Percentiles rank a stretch among this genome's conserved stretches.
These are phyloP conservation scores for Hoplias malabaricus DNA, from an alignment of 2,113 vertebrate genomes.

Conservation along the genomic window DNA sequence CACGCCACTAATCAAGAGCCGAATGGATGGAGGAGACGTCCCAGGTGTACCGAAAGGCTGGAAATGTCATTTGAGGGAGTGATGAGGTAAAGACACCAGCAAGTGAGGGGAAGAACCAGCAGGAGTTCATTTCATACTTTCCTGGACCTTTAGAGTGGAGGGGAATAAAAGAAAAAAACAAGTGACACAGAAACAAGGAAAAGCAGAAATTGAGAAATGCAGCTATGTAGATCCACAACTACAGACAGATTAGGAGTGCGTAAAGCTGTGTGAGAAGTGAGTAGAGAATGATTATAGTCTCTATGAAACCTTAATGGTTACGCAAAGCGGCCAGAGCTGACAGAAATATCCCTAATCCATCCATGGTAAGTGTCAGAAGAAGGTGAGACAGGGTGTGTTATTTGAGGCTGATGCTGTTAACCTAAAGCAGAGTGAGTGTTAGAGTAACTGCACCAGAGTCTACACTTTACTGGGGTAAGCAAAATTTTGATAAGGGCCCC, in stretches of 20 bases:
- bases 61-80: slow-evolving; percentile 39
- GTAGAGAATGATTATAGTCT: background rate
- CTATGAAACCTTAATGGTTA: background rate
- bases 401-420: background rate
- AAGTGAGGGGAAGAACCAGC: slow-evolving; percentile 1
- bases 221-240: background rate
- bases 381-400: slow-evolving; percentile 6
- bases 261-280: background rate
- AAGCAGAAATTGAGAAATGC: background rate
- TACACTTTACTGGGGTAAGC: no score
- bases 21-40: slow-evolving; percentile 12
- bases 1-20: slow-evolving; percentile 37
- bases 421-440: background rate
- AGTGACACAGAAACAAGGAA: background rate
- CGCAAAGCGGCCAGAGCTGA: background rate
- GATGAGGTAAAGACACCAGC: slow-evolving; percentile 21
- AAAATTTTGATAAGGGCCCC: no score
- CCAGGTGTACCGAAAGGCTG: slow-evolving; percentile 28
- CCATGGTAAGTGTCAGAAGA: background rate
- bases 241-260: background rate
- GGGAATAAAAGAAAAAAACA: background rate
- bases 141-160: slow-evolving; percentile 2
- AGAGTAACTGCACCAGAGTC: no score
- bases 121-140: slow-evolving; percentile 26
- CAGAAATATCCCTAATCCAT: background rate